Base-by-base conservation (phyloP, 2,888 invertebrate genomes). In the Sminthurinus aureus region DNA sequence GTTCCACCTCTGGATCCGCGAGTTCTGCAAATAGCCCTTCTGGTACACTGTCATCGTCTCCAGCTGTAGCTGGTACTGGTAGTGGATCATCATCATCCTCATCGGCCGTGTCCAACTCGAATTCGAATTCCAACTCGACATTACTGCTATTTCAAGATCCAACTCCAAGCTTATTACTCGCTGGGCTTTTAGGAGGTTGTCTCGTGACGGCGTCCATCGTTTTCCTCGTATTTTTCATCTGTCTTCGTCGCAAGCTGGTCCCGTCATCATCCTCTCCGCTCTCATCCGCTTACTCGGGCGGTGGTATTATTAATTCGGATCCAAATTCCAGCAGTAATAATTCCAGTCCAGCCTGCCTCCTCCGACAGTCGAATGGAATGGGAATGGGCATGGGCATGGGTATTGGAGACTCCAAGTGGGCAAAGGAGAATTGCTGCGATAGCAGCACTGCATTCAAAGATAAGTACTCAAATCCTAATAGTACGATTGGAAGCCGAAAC, bases 181-280 rank as follows among this genome's bases (percentile, higher is more conserved):
- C 88, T 18, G 88, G 88, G 51, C 86, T 88, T 38, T 83, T 88
- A 58, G 88, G 88, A n/a, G 88, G 87, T 13, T 88, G 88, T 86
- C 87, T 86, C 6, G 88, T 88, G 64, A 87, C 88, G 76, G 88
- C 87, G 52, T 87, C 87, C 0, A 83, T 87, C 73, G 88, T 87
- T 52, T 88, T 87, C 75, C 83, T 88, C 77, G 86, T 85, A 86
- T 88, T 88, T 86, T 88, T 88, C 87, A 87, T 88, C 75, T 88
- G 87, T 87, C 87, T 88, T 38, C 86, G 87, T 82, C 87, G 87
- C 83, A 87, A 87, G 86, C 85, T 88, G 86, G 84, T 86, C 51
- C 86, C 86, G 20, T 85, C 87, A 79, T 84, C 87, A 71, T 82
- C 85, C 22, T 50, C 79, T 15, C 11, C 22, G 26, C n/a, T 22